Evolutionary conservation across 2,113 vertebrate species (phyloP).

Genomic region (Nothoprocta pentlandii): DNA sequence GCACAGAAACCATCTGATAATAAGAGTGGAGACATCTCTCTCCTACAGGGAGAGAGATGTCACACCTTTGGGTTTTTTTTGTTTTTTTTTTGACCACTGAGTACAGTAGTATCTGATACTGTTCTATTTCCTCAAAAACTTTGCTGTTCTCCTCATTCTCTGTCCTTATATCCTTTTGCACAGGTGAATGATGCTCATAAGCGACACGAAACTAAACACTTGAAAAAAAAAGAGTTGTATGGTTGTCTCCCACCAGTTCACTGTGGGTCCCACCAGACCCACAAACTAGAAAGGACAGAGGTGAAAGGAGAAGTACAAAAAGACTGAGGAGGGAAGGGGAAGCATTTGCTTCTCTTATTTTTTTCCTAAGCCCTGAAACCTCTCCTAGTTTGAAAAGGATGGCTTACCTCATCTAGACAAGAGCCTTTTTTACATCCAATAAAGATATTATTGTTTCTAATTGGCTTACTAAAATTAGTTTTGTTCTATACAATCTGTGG

Average conservation of each 20-base stretch:
- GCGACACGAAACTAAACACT: neutral
- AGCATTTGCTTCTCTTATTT: neutral
- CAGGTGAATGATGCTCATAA: neutral
- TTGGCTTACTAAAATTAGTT: neutral
- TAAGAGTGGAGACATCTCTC: neutral
- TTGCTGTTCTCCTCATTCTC: neutral
- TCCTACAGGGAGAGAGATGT: neutral
- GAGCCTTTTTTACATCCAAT: neutral
- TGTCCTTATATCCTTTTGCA: neutral
- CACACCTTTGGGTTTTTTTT: neutral
- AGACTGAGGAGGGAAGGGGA: neutral
- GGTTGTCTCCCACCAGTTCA: neutral
- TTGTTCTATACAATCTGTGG: neutral
- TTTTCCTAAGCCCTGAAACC: neutral
- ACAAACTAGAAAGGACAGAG: neutral
- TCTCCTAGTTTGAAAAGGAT: neutral
- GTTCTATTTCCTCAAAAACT: neutral
- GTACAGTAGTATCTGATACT: neutral
- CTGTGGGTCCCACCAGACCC: neutral
- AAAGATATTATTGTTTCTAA: neutral
- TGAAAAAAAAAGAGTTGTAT: neutral
- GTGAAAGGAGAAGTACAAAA: neutral
- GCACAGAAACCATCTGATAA: neutral
- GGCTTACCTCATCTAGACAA: neutral
- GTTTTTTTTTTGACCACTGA: neutral